Evolutionary conservation across 1,140 invertebrate genomes (phyloP), one percentile per base, ranked within the genome.

Genomic region (Varroa destructor): DNA sequence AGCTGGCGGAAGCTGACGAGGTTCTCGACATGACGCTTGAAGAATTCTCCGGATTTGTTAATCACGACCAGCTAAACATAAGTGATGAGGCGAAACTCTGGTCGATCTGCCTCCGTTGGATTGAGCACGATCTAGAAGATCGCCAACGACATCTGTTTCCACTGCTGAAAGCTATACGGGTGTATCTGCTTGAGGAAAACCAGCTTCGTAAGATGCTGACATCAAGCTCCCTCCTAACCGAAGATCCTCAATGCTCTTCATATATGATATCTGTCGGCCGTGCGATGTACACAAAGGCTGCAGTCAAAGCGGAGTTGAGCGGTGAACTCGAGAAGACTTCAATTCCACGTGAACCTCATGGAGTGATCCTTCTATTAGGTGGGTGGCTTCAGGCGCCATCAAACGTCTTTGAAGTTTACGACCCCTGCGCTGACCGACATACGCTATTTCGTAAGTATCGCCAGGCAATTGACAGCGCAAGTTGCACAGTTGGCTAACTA

Each of bases 41-140:
- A 57, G 84, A 86, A 74, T 76, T 86, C 43, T 78, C 81, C 74
- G 80, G 82, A 67, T 79, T 86, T 71, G 77, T 86, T 58, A 76
- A 78, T 56, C 82, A 85, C 74, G 85, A 90, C 77, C 83, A 87
- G 75, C 78, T 90, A 1, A 89, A 89, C 77, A 86, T 87, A 1
- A 81, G 82, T 74, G 83, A 82, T 72, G 87, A 88, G 78, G 86
- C 87, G 78, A 37, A 72, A 55, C 86, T 87, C 40, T 87, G 87
- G 76, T 82, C 86, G 76, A 85, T 85, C 1, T 79, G 87, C 36
- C 82, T 83, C 83, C 81, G 79, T 37, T 88, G 87, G 86, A 78
- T 86, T 5, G 82, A 84, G 73, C 77, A 79, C 71, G 81, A 84
- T 73, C 75, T 80, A 42, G 78, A 81, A 42, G 79, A 80, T 46